Evolutionary conservation across 30 jellyfish, hydroid and myxozoan species (phyloP), one percentile per base, ranked within the genome.

Genomic region (Pelagia noctiluca): DNA sequence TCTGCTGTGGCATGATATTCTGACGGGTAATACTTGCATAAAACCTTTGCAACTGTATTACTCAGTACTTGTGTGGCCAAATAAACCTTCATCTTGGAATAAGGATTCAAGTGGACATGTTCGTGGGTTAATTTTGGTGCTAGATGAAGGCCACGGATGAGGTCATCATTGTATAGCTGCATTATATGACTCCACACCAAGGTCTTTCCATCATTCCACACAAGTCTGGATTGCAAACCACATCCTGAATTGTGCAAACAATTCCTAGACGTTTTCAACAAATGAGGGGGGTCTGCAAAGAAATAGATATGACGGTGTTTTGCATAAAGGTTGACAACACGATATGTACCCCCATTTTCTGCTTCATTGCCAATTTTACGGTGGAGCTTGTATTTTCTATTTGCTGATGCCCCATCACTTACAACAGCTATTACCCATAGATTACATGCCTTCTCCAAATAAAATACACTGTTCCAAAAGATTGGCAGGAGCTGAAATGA

Each of bases 341-440:
- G 63, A 54, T 64, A 66, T 23, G 23, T 21, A 50, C 52, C 65
- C 16, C 35, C 63, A 13, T 50, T 53, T 72, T 38, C 50, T 19
- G 87, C 71, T 50, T 70, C 70, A 18, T 33, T 69, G 29, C 61
- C 88, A 25, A 81, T n/a, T n/a, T n/a, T n/a, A n/a, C n/a, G n/a
- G n/a, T n/a, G n/a, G n/a, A n/a, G n/a, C n/a, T n/a, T n/a, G n/a
- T n/a, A n/a, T n/a, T n/a, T n/a, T n/a, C n/a, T n/a, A n/a, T n/a
- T n/a, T n/a, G 82, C 82, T 61, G 90, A 79, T 36, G 90, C 90
- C 62, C 90, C 90, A 79, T 79, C 90, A 79, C 90, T 61, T 73
- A 64, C 83, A 47, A 64, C 82, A 63, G 63, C 90, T 79, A 79
- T 60, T 42, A 79, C 90, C 90, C 90, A 64, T 32, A 79, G 84